A percentile compares a stretch with the other conserved stretches of the same genome.
Conservation (phyloP, 2,888 invertebrate genomes). For the Nephrocerus scutellatus region DNA sequence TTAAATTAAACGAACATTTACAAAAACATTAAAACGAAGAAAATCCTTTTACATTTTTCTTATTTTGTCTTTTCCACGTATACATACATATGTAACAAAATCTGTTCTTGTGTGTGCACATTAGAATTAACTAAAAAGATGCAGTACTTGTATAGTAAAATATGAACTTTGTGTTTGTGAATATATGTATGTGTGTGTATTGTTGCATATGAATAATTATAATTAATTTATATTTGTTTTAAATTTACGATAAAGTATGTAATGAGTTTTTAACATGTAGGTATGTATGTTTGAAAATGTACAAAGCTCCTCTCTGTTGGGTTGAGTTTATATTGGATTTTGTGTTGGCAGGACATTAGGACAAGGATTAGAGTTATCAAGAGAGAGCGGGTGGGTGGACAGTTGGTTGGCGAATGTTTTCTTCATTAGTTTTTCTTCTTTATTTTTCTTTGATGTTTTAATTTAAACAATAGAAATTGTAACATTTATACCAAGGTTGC, state of each 20-base stretch:
- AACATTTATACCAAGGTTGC: slow-evolving; percentile 98
- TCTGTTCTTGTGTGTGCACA: neutral
- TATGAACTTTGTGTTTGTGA: neutral
- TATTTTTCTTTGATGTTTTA: neutral
- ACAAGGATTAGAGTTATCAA: neutral
- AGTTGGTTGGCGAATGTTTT: slow-evolving; percentile 4
- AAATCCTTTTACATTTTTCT: too few relatives aligned
- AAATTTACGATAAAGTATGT: too few relatives aligned
- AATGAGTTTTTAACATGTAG: neutral
- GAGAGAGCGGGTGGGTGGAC: neutral
- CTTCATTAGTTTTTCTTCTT: slow-evolving; percentile 18
- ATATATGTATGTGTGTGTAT: neutral
- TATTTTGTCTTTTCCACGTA: too few relatives aligned
- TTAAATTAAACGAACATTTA: too few relatives aligned
- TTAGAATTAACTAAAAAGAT: too few relatives aligned
- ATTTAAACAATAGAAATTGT: slow-evolving; percentile 86
- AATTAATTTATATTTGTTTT: neutral
- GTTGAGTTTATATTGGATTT: neutral
- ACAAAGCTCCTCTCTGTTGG: neutral
- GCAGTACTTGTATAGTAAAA: neutral
- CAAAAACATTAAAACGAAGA: too few relatives aligned
- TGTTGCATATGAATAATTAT: neutral
- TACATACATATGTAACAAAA: neutral
- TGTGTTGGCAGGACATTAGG: too few relatives aligned
- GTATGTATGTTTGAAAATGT: neutral